Conservation (phyloP, 2,888 invertebrate genomes). For the Tiliacea citrago region DNA sequence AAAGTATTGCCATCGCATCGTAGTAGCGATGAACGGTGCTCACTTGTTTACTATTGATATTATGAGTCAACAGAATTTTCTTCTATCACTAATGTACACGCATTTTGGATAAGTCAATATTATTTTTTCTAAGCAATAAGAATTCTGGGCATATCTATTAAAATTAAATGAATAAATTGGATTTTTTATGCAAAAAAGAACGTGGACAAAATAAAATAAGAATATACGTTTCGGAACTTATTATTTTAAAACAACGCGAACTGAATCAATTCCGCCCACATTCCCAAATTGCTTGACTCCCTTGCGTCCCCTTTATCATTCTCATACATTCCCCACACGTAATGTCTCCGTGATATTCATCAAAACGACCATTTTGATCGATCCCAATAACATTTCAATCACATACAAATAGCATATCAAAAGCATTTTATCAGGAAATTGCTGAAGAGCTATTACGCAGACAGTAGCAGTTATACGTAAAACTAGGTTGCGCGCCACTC, state of each 20-base stretch:
- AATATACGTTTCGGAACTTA: neutral
- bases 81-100: neutral
- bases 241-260: neutral
- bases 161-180: neutral
- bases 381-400: constrained; percentile 67
- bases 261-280: constrained; percentile 25
- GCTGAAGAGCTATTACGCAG: constrained; percentile 88
- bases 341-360: constrained; percentile 34
- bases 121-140: neutral
- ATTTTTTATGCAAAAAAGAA: neutral
- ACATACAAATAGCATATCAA: constrained; percentile 79
- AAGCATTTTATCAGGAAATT: constrained; percentile 87
- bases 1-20: constrained; percentile 30
- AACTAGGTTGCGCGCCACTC: constrained; percentile 87
- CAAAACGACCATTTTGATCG: constrained; percentile 49
- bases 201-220: neutral
- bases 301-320: constrained; percentile 28
- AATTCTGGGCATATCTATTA: neutral
- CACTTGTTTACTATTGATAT: constrained; percentile 31
- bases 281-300: constrained; percentile 28
- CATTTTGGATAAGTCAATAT: neutral
- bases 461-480: constrained; percentile 86
- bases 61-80: constrained; percentile 24
- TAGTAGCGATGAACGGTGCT: constrained; percentile 29
- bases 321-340: constrained; percentile 29